These are phyloP conservation scores for Globia sparganii DNA, from an alignment of 2,888 invertebrate genomes.

Conservation along the genomic window DNA sequence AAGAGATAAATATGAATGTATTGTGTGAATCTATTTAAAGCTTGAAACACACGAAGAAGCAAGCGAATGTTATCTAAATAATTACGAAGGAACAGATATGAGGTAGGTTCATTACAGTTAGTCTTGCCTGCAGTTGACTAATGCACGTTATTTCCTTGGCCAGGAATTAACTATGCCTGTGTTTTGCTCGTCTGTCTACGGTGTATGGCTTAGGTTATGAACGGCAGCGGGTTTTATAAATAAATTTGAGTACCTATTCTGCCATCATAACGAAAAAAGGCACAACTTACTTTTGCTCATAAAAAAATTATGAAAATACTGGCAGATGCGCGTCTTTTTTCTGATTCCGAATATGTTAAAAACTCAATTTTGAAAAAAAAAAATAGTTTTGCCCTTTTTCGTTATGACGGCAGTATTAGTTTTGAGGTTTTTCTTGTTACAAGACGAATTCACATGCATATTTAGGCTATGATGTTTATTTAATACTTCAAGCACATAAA, in stretches of 20 bases:
- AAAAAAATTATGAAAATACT: no score
- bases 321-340: no score
- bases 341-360: no score
- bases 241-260: background rate
- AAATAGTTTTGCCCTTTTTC: no score
- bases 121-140: conserved; percentile 81
- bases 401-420: no score
- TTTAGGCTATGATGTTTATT: background rate
- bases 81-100: conserved; percentile 72
- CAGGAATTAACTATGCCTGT: conserved; percentile 84
- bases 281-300: no score
- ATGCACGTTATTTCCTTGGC: conserved; percentile 85
- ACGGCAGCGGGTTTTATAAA: conserved; percentile 37
- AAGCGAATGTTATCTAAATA: conserved; percentile 57
- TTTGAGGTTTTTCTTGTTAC: background rate
- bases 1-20: no score
- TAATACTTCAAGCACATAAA: no score
- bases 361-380: no score
- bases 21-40: conserved; percentile 4
- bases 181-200: conserved; percentile 77
- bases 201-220: conserved; percentile 48
- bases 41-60: conserved; percentile 5
- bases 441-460: background rate
- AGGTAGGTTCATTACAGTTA: conserved; percentile 75
- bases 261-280: no score